Conservation (phyloP, 2,888 invertebrate species). For the Scrobipalpa atriplicella region DNA sequence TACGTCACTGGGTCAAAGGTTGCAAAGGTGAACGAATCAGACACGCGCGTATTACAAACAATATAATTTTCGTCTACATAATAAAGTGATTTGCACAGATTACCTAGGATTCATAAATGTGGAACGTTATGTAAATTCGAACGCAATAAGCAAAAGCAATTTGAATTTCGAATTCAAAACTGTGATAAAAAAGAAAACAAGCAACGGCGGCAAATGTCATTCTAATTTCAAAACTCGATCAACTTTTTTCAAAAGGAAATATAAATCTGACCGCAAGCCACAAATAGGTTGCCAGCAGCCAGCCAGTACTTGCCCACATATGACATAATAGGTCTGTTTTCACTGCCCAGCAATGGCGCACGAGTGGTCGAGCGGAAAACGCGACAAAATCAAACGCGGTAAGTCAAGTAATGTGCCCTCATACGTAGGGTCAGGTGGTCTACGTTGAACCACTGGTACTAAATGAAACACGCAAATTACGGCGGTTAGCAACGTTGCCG, state of each 20-base stretch:
- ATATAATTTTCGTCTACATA: slow-evolving; percentile 10
- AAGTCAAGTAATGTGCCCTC: slow-evolving; percentile 26
- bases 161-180: neutral
- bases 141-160: neutral
- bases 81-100: slow-evolving; percentile 13
- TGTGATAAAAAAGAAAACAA: neutral
- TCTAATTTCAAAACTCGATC: slow-evolving; percentile 31
- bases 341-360: slow-evolving; percentile 36
- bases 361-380: slow-evolving; percentile 38
- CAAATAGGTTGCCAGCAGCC: slow-evolving; percentile 28
- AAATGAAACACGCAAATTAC: too few relatives aligned
- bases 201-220: slow-evolving; percentile 12
- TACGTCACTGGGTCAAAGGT: slow-evolving; percentile 60
- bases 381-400: slow-evolving; percentile 34
- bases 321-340: slow-evolving; percentile 50
- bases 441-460: too few relatives aligned
- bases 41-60: slow-evolving; percentile 17
- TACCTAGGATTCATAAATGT: neutral
- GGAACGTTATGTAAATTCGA: slow-evolving; percentile 20
- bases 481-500: too few relatives aligned
- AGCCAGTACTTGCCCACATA: slow-evolving; percentile 35
- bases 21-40: slow-evolving; percentile 42
- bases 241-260: slow-evolving; percentile 27
- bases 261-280: slow-evolving; percentile 29
- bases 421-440: too few relatives aligned